A percentile compares a stretch with the other conserved stretches of the same genome.
phyloP scores from a whole-genome alignment of 30 jellyfish, hydroid and myxozoan genomes.

The Phacellophora camtschatica region DNA sequence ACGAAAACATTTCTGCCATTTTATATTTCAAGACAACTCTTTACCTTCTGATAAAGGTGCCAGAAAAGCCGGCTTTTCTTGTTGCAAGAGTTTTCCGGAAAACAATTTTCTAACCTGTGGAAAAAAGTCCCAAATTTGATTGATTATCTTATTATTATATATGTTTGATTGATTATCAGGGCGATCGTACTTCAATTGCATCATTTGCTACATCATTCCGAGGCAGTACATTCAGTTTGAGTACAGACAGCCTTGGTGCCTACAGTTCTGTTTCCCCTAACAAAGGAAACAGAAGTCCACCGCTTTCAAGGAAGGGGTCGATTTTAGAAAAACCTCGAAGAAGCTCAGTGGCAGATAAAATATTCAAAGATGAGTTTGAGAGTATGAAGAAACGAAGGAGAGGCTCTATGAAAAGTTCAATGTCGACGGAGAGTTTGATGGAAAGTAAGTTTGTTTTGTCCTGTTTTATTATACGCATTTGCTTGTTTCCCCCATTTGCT shows the following conservation, averaged over 20 bases:
- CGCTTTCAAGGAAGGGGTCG: slow-evolving; percentile 39
- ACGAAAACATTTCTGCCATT: too few species aligned
- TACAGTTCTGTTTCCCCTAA: slow-evolving; percentile 26
- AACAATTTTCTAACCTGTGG: too few species aligned
- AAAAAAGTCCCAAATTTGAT: too few species aligned
- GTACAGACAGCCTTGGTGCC: slow-evolving; percentile 61
- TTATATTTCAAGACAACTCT: too few species aligned
- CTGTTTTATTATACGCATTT: too few species aligned
- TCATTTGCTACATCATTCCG: slow-evolving; percentile 72
- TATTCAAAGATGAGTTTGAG: slow-evolving; percentile 71
- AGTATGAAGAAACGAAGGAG: slow-evolving; percentile 39
- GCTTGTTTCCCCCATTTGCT: too few species aligned
- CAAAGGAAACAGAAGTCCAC: slow-evolving; percentile 44
- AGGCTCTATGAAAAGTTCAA: slow-evolving; percentile 54
- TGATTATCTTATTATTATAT: too few species aligned
- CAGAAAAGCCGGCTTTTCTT: too few species aligned
- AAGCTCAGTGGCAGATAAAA: slow-evolving; percentile 79
- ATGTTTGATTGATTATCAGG: slow-evolving; percentile 30
- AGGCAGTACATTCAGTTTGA: slow-evolving; percentile 68
- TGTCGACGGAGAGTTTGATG: slow-evolving; percentile 69
- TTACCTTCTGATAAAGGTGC: too few species aligned
- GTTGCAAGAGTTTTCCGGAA: too few species aligned
- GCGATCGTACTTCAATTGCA: slow-evolving; percentile 73
- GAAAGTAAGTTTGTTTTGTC: slow-evolving; percentile 79
- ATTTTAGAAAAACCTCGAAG: slow-evolving; percentile 59